A percentile compares a stretch with the other conserved stretches of the same genome.
Conservation (phyloP, 2,113 vertebrate species). For the Scophthalmus maximus region DNA sequence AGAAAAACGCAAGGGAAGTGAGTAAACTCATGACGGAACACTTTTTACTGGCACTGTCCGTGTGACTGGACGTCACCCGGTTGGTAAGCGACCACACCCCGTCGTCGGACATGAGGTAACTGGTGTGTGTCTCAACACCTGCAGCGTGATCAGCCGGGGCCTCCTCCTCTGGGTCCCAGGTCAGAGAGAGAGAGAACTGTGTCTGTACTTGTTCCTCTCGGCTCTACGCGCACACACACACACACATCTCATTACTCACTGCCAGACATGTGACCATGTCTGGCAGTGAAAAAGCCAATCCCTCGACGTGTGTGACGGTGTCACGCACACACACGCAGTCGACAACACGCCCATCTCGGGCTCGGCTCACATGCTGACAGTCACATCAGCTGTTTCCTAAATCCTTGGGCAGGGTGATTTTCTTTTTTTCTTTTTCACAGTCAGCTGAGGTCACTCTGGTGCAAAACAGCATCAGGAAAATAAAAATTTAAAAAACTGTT, state of each 20-base stretch:
- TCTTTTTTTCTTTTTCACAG: conserved; percentile 15
- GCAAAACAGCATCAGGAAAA: conserved; percentile 1
- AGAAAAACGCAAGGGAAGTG: conserved; percentile 64
- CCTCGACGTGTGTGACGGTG: conserved; percentile 41
- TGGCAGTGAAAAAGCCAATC: conserved; percentile 51
- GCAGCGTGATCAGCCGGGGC: conserved; percentile 30
- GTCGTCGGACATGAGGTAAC: conserved; percentile 59
- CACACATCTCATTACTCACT: conserved; percentile 72
- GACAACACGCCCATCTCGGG: conserved; percentile 46
- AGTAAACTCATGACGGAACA: conserved; percentile 60
- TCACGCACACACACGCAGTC: conserved; percentile 48
- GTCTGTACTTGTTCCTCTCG: conserved; percentile 66
- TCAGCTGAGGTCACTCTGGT: conserved; percentile 9
- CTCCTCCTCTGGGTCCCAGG: conserved; percentile 31
- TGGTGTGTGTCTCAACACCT: conserved; percentile 66
- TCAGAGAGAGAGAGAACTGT: conserved; percentile 61
- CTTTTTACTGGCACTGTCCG: conserved; percentile 60
- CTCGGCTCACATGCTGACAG: conserved; percentile 54
- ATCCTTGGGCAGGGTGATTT: conserved; percentile 14
- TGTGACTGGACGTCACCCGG: conserved; percentile 50
- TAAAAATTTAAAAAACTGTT: not conserved
- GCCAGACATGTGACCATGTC: conserved; percentile 77
- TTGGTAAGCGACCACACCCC: conserved; percentile 50
- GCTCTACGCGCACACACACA: too few species aligned
- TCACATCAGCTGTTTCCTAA: conserved; percentile 72